phyloP scores from a whole-genome alignment of 1,140 invertebrate species.

The Ceratitis capitata region DNA sequence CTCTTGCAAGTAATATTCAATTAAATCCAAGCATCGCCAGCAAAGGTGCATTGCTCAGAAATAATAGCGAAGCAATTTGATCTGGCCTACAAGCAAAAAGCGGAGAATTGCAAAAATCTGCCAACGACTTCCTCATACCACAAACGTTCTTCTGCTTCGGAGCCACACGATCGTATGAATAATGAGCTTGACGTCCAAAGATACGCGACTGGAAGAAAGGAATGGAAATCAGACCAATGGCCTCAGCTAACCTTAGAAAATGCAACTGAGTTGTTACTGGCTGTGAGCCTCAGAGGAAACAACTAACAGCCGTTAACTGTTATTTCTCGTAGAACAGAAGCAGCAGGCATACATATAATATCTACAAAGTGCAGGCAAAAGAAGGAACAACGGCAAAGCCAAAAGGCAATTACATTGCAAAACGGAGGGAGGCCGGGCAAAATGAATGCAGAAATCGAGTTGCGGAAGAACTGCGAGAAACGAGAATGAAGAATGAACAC shows the following conservation, averaged over 20 bases:
- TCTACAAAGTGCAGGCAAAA: not conserved
- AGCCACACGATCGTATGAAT: not conserved
- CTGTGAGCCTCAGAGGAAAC: not conserved
- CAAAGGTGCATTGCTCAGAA: not conserved
- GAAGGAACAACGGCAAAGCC: not conserved
- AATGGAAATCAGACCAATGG: constrained; percentile 55
- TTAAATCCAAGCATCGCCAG: not conserved
- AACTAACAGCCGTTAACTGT: not conserved
- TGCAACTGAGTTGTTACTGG: constrained; percentile 39
- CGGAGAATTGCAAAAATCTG: not conserved
- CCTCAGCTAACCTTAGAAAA: constrained; percentile 48
- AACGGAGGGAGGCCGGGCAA: not conserved
- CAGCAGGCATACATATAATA: not conserved
- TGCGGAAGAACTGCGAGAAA: constrained; percentile 16
- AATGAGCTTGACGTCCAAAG: not conserved
- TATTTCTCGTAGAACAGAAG: not conserved
- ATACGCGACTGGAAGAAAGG: not conserved
- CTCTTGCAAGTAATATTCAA: not conserved
- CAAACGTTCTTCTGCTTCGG: no score
- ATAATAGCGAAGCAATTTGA: not conserved
- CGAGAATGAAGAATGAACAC: not conserved
- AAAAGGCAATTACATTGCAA: not conserved
- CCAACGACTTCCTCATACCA: constrained; percentile 16
- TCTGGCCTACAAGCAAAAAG: not conserved
- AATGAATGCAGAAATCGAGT: constrained; percentile 3